Evolutionary conservation across 35 echinoderm and acorn worm species (phyloP), one percentile per base, ranked within the genome.

Genomic region (Hemicentrotus pulcherrimus): DNA sequence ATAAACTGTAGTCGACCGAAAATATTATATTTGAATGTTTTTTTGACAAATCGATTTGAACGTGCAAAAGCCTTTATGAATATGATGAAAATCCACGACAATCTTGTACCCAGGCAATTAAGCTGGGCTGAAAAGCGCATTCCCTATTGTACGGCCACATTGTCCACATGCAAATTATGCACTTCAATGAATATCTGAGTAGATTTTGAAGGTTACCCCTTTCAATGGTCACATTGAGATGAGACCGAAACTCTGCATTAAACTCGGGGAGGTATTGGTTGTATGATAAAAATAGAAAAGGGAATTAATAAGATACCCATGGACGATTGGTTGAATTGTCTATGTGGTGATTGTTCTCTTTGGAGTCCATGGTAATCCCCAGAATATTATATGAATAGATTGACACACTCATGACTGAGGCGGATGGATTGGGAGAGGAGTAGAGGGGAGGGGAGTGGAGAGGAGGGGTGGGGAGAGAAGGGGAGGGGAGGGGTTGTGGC

Each of bases 151-250:
- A 55, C 50, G 11, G 2, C 10, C 50, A 28, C 22, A 78, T 78
- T 22, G 6, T 78, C 65, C 65, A 78, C 19, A 78, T 78, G 28
- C 65, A 22, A 78, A 78, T 78, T 78, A 22, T 28, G 19, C 28
- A 78, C 65, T 78, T 78, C 65, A 78, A 78, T 78, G 65, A 78
- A 78, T 78, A 78, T 78, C 28, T 78, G 65, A 78, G 65, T 78
- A 6, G 5, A 78, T 78, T 78, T 78, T 78, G 65, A 78, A 78
- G 65, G 65, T 78, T 78, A n/a, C 9, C 22, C 65, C 19, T 24
- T 78, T 78, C 65, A 78, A 5, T n/a, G 19, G 65, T 78, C 22
- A 78, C 65, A n/a, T n/a, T 59, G 0, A 28, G 28, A 78, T 78
- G 65, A 78, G 9, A 78, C 0, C 11, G 52, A 16, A 59, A 59